These are phyloP conservation scores for Aleiodes alternator DNA, from an alignment of 2,888 invertebrate genomes.

Conservation along the genomic window DNA sequence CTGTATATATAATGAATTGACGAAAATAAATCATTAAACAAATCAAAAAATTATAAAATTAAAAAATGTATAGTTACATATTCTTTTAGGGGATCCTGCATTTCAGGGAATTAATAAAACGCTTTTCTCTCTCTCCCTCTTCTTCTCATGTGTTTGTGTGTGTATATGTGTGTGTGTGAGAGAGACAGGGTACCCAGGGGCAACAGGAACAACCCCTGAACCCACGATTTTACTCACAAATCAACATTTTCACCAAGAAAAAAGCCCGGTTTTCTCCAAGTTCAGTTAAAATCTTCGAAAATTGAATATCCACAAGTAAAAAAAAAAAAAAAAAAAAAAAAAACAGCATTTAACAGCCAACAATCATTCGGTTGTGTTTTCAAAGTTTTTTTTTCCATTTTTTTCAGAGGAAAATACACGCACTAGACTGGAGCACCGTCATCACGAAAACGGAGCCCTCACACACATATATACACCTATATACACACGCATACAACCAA, in stretches of 20 bases:
- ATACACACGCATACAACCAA: background rate
- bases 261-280: background rate
- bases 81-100: no score
- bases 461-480: background rate
- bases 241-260: background rate
- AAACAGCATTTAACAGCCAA: background rate
- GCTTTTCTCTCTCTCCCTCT: no score
- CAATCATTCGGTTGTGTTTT: background rate
- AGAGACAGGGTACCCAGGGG: conserved; percentile 17
- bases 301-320: no score
- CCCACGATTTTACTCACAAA: conserved; percentile 19
- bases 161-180: background rate
- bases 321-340: no score
- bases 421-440: conserved; percentile 13
- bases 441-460: background rate
- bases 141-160: background rate
- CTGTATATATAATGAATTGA: no score
- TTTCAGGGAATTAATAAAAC: no score
- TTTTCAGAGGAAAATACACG: conserved; percentile 4
- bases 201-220: conserved; percentile 11
- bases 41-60: no score
- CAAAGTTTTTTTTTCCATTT: background rate
- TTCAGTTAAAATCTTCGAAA: background rate
- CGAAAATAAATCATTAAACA: no score
- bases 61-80: no score